phyloP scores from a whole-genome alignment of 2,113 vertebrate genomes.

The Corythornis madagascariensis region DNA sequence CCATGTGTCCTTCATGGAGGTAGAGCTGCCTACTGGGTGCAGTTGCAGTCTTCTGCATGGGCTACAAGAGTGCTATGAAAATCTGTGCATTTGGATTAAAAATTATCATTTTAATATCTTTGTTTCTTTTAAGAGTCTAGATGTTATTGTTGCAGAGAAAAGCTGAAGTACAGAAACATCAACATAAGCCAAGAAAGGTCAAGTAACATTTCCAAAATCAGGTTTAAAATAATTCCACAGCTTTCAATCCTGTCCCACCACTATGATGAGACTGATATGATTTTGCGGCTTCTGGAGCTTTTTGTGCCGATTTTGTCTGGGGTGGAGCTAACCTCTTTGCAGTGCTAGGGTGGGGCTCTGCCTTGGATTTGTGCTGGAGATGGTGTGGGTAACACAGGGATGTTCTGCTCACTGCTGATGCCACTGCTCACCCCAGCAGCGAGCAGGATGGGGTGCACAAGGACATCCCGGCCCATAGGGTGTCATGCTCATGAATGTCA shows the following conservation, averaged over 20 bases:
- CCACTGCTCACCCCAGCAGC: background rate
- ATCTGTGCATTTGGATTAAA: background rate
- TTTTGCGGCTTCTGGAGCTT: background rate
- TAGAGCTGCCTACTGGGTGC: accelerated
- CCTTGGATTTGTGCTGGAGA: background rate
- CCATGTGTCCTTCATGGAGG: background rate
- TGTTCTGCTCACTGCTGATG: background rate
- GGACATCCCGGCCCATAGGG: background rate
- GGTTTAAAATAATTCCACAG: background rate
- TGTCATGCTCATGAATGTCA: background rate
- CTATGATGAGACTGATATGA: background rate
- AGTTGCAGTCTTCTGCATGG: background rate
- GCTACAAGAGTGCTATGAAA: background rate
- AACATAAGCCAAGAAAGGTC: background rate
- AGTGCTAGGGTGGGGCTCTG: background rate
- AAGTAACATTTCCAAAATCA: background rate
- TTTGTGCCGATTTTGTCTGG: background rate
- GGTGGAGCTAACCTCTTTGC: background rate
- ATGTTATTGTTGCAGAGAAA: background rate
- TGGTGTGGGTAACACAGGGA: background rate
- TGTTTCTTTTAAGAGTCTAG: background rate
- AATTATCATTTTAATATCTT: background rate
- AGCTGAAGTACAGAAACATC: background rate
- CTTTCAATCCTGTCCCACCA: background rate
- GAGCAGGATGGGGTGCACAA: background rate